phyloP scores from a whole-genome alignment of 2,888 invertebrate species.

The Acanthosepion lycidas region DNA sequence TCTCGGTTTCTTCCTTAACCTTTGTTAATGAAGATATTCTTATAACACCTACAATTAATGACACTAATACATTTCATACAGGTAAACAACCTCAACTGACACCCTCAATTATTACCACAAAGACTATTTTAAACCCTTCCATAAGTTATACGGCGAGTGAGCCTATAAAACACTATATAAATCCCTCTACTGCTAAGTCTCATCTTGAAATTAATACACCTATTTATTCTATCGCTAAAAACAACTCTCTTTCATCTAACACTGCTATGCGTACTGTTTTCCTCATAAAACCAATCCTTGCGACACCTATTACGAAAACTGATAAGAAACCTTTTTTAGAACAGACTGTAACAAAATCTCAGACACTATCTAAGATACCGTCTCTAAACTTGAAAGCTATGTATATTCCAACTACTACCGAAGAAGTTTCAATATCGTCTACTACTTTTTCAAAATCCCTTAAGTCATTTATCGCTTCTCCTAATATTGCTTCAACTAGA shows the following conservation, averaged over 20 bases:
- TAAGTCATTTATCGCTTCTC: no score
- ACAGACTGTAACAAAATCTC: neutral
- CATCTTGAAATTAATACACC: neutral
- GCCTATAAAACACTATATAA: neutral
- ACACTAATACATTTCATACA: neutral
- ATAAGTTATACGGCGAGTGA: neutral
- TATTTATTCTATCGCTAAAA: neutral
- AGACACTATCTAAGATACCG: no score
- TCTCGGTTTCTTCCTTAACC: neutral
- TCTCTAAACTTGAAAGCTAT: no score
- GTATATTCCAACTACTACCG: no score
- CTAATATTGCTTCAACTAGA: neutral
- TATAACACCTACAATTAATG: neutral
- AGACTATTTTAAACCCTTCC: neutral
- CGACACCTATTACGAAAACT: neutral
- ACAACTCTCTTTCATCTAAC: neutral
- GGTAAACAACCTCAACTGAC: neutral
- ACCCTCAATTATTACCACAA: neutral
- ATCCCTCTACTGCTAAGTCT: neutral
- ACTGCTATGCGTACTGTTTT: neutral
- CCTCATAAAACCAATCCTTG: neutral
- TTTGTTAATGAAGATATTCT: neutral
- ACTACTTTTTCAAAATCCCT: no score
- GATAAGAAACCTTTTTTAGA: neutral
- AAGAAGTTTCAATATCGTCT: no score